Evolutionary conservation across 2,888 invertebrate genomes (phyloP), one percentile per base, ranked within the genome.

Genomic region (Epinotia brunnichana): DNA sequence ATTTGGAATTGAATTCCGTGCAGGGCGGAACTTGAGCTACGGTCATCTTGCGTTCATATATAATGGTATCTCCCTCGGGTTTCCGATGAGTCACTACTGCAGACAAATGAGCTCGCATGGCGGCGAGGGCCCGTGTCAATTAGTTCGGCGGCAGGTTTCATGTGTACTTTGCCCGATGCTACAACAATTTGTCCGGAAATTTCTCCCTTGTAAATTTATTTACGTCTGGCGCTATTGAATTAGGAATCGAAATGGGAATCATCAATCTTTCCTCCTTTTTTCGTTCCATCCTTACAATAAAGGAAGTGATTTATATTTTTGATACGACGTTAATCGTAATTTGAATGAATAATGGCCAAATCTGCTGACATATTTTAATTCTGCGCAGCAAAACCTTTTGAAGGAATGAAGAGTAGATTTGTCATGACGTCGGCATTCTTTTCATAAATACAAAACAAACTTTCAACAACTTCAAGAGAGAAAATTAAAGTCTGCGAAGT

Each of bases 11-110:
- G 53, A 19, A 59, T 62, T 53, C 75, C 71, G 74, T 77, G 64
- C 64, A 72, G 59, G 64, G 68, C 29, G 62, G 29, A 69, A 48
- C 62, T 74, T 83, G 81, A 81, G 81, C 77, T 73, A 76, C 79
- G 84, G 83, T 87, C 85, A 86, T 86, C 84, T 85, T 77, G 76
- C 76, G 75, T 76, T 80, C 81, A 85, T 87, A 82, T 85, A 85
- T 80, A 84, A 83, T 82, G 35, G 76, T 77, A 79, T 77, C 79
- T 78, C 88, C 87, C 86, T 85, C 81, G 77, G 80, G 77, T 85
- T 87, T 85, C 81, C 82, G 84, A 84, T 89, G 89, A 90, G 84
- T 91, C 91, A 91, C 82, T 77, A 78, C 81, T 79, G 79, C 78
- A 80, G 81, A 87, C 87, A 88, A 90, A 90, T 85, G 86, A 85